A percentile compares a stretch with the other conserved stretches of the same genome.
These are phyloP conservation scores for Tetrao urogallus DNA, from an alignment of 2,113 vertebrate genomes.

Conservation along the genomic window DNA sequence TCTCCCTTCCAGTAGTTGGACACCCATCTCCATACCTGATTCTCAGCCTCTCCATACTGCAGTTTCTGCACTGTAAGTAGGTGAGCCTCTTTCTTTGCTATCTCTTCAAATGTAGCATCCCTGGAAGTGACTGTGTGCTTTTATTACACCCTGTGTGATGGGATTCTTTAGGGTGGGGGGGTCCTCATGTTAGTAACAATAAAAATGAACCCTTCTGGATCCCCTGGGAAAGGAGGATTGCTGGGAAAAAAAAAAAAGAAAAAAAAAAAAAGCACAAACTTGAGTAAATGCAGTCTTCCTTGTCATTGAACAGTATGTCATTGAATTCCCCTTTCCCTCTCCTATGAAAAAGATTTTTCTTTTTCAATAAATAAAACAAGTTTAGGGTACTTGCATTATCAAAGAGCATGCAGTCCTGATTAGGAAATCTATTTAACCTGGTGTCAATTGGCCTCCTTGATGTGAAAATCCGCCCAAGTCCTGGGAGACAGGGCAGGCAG, in stretches of 20 bases:
- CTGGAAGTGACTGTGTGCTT: rapidly evolving
- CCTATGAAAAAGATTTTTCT: neutral
- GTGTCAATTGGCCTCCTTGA: constrained; percentile 61
- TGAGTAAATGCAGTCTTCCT: neutral
- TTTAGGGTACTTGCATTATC: constrained; percentile 19
- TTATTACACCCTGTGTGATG: rapidly evolving
- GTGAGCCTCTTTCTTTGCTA: neutral
- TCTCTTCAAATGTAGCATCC: neutral
- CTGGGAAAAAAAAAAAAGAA: neutral
- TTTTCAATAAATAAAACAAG: neutral
- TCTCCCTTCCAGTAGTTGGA: neutral
- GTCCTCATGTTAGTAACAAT: neutral
- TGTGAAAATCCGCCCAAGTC: constrained; percentile 33
- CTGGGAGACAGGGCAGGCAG: constrained; percentile 23
- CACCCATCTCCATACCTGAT: rapidly evolving
- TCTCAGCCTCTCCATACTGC: rapidly evolving
- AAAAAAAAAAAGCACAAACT: neutral
- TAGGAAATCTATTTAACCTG: constrained; percentile 67
- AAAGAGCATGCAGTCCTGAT: constrained; percentile 52
- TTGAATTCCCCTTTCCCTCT: constrained; percentile 50
- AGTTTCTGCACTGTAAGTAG: rapidly evolving
- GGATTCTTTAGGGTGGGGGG: neutral
- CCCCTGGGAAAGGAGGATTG: neutral
- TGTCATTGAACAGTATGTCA: constrained; percentile 27
- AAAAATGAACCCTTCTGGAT: neutral